Evolutionary conservation across 2,888 invertebrate species (phyloP).

Genomic region (Acanthosepion esculentum): DNA sequence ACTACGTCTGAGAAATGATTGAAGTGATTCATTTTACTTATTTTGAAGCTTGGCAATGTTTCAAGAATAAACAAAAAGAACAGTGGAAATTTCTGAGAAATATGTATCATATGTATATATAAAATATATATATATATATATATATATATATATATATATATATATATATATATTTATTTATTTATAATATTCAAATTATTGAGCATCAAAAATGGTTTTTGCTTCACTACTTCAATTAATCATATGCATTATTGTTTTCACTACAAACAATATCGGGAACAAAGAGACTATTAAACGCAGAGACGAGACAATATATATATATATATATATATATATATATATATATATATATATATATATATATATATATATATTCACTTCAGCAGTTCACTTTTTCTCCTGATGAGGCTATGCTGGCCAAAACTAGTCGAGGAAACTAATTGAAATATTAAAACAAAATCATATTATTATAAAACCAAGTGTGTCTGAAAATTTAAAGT

Average conservation of each 20-base stretch:
- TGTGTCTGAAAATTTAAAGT: no score
- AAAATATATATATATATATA: no score
- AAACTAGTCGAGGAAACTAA: no score
- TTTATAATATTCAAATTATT: neutral
- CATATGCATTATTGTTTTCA: neutral
- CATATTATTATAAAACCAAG: no score
- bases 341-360: conserved; percentile 12
- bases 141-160: neutral
- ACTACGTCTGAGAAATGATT: neutral
- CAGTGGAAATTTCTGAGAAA: no score
- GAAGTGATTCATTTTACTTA: neutral
- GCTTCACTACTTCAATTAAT: neutral
- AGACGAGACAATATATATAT: neutral
- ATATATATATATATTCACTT: no score
- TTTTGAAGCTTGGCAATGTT: neutral
- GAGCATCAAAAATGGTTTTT: neutral
- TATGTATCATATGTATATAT: neutral
- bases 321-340: conserved; percentile 25
- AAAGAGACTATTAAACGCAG: neutral
- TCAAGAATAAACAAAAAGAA: neutral
- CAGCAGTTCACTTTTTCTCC: no score
- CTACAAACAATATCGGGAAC: neutral
- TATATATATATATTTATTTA: no score
- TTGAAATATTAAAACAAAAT: no score
- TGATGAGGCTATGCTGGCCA: no score